Evolutionary conservation across 2,113 vertebrate species (phyloP).

Genomic region (Andinoacara biseriatus): DNA sequence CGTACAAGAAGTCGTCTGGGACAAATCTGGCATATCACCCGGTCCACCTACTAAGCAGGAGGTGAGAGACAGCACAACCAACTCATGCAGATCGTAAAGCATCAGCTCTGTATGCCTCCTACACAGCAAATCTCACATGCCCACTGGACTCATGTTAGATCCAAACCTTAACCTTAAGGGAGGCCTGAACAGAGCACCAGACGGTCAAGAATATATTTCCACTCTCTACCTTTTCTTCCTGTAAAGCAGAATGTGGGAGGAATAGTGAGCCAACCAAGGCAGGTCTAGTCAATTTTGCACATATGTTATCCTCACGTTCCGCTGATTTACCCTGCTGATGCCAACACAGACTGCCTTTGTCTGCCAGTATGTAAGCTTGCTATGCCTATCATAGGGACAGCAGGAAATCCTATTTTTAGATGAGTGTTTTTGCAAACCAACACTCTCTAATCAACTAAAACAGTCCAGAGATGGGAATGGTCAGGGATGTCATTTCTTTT

Average conservation of each 20-base stretch:
- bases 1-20: conserved; percentile 2
- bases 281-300: conserved; percentile 31
- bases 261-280: conserved; percentile 20
- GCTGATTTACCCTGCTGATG: conserved; percentile 37
- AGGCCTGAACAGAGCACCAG: conserved; percentile 37
- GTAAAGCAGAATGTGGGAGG: conserved; percentile 27
- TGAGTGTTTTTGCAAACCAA: conserved; percentile 22
- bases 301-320: conserved; percentile 42
- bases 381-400: conserved; percentile 23
- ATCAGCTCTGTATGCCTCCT: conserved; percentile 17
- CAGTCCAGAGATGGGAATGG: neutral
- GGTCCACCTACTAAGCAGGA: conserved; percentile 31
- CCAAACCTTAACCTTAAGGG: conserved; percentile 33
- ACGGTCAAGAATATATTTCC: conserved; percentile 42
- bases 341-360: conserved; percentile 22
- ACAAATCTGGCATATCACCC: neutral
- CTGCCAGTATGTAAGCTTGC: conserved; percentile 52
- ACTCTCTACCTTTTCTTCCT: conserved; percentile 18
- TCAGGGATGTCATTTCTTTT: neutral
- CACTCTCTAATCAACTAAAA: neutral
- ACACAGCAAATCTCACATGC: conserved; percentile 36
- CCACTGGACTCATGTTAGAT: conserved; percentile 36
- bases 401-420: conserved; percentile 43
- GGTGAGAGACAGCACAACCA: conserved; percentile 36
- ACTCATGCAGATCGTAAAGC: conserved; percentile 18